Evolutionary conservation across 1,140 invertebrate genomes (phyloP).

Genomic region (Dermatophagoides farinae): DNA sequence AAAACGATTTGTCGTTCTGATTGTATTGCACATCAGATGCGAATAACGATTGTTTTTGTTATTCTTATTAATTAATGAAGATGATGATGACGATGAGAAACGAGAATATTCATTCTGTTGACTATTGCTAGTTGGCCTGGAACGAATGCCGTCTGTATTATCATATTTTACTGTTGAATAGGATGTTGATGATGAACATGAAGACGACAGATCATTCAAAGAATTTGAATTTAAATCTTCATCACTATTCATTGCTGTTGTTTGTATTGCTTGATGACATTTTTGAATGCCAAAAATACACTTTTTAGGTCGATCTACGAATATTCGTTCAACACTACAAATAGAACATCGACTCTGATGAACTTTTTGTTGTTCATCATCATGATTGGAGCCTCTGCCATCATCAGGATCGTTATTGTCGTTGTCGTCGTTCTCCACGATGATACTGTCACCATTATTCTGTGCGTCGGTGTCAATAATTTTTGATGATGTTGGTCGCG

Average conservation of each 20-base stretch:
- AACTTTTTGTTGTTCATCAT: too few species aligned
- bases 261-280: conserved; percentile 7
- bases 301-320: conserved; percentile 3
- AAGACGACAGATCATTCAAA: not conserved
- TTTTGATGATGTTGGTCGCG: not conserved
- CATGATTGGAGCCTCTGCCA: not conserved
- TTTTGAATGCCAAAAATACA: not conserved
- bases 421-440: not conserved
- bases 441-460: not conserved
- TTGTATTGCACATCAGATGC: not conserved
- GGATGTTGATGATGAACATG: not conserved
- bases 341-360: not conserved
- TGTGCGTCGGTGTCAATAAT: not conserved
- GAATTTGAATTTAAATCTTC: not conserved
- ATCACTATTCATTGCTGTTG: not conserved
- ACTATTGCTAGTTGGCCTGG: not conserved
- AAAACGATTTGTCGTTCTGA: not conserved
- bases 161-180: not conserved
- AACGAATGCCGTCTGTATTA: not conserved
- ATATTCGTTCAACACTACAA: not conserved
- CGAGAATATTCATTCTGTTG: not conserved
- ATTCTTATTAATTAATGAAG: not conserved
- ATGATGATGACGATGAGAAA: not conserved
- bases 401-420: not conserved
- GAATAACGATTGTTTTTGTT: not conserved